Evolutionary conservation across 2,888 invertebrate species (phyloP).

Genomic region (Alloscopus bannaensis): DNA sequence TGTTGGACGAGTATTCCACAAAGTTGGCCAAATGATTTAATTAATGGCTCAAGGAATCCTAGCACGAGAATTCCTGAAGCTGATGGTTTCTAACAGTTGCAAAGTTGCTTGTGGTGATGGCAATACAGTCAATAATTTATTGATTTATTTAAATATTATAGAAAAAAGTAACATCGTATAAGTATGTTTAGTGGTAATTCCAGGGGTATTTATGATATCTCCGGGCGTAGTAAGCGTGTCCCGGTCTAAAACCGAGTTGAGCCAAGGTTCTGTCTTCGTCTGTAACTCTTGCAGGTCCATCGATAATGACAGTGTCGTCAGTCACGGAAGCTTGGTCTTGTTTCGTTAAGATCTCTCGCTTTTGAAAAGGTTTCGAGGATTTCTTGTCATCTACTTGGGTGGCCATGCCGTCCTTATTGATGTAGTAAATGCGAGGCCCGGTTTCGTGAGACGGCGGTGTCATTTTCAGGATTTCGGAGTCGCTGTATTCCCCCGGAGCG

Average conservation of each 20-base stretch:
- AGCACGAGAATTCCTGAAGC: too few relatives aligned
- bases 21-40: too few relatives aligned
- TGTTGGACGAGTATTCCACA: too few relatives aligned
- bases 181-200: constrained; percentile 49
- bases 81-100: too few relatives aligned
- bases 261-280: constrained; percentile 30
- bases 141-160: too few relatives aligned
- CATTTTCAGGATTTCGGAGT: too few relatives aligned
- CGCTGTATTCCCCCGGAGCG: too few relatives aligned
- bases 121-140: too few relatives aligned
- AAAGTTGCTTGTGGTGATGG: too few relatives aligned
- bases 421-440: constrained; percentile 34
- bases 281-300: constrained; percentile 40
- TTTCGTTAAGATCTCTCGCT: neutral
- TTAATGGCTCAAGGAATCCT: too few relatives aligned
- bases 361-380: neutral
- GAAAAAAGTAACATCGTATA: too few relatives aligned
- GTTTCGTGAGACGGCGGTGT: constrained; percentile 4
- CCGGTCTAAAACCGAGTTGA: constrained; percentile 36
- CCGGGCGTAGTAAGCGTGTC: constrained; percentile 38
- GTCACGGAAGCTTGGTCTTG: constrained; percentile 19
- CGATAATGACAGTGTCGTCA: constrained; percentile 33
- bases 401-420: constrained; percentile 30
- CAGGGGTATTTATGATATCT: constrained; percentile 45
- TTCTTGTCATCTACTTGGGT: constrained; percentile 7